Evolutionary conservation across 2,113 vertebrate genomes (phyloP), one percentile per base, ranked within the genome.

Genomic region (Ariopsis seemanni): DNA sequence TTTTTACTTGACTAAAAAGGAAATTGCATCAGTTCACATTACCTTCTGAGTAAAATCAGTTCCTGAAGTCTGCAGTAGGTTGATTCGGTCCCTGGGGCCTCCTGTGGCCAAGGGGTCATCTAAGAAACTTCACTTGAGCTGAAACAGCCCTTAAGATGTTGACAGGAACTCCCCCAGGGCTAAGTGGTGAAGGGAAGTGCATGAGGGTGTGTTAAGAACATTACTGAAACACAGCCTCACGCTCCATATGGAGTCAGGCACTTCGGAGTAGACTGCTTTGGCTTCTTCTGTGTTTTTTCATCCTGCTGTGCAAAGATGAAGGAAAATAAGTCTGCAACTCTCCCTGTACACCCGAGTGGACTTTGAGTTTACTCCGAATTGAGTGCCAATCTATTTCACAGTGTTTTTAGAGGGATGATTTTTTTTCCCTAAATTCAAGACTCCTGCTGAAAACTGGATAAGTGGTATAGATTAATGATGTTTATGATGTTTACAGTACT

Each of bases 61-160:
- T 81, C 30, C 10, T 5, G 2, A 80, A 58, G 15, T 58, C 55
- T 80, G 75, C 71, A 60, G 17, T 22, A 3, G 1, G 25, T 50
- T 48, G 20, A 65, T 34, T 82, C 79, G 30, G 48, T 83, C 62
- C 82, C 82, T 71, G n/a, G 4, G 50, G 82, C 27, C 50, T 71
- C 17, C 57, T 62, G 55, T 25, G 57, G 30, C 20, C n/a, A 69
- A 55, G n/a, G 15, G 63, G 63, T 84, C 63, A 84, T 53, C 50
- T 71, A 27, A 55, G 20, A 84, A 84, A 67, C 63, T 71, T 72
- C 10, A 34, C 53, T 84, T 57, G 52, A 74, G 30, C 50, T 55
- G n/a, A 74, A 84, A 84, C 52, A 82, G 57, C 30, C 79, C 57
- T 82, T 82, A 82, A 82, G 57, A 42, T 62, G 57, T 48, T 82